Evolutionary conservation across 2,113 vertebrate genomes (phyloP), one percentile per base, ranked within the genome.

Genomic region (Sminthopsis crassicaudata): DNA sequence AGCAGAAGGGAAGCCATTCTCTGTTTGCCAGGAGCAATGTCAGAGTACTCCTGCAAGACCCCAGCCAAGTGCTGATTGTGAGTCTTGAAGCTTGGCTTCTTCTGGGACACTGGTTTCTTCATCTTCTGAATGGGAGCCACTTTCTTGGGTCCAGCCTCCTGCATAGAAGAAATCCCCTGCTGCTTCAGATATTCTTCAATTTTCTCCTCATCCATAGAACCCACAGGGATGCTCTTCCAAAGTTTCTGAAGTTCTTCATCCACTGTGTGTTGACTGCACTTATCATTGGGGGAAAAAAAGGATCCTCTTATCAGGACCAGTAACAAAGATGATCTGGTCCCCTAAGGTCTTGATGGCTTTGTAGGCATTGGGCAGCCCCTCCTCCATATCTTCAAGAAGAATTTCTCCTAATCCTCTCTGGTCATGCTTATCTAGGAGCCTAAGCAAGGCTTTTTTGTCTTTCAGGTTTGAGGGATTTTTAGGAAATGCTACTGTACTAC

Each of bases 151-250:
- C 99, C 99, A 0, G 99, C 99, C 95, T 99, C 99, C 96, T 99
- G 99, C 99, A 99, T 99, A 95, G 99, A 99, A 93, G 99, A 99
- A 98, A 99, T 99, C 94, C 99, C 99, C 98, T 99, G 99, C 95
- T 99, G 99, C 97, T 99, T 99, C 97, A 99, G 98, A 98, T 99
- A 99, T 92, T 99, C 99, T 93, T 99, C 99, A 57, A 99, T 99
- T 98, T 99, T 99, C 96, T 99, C 99, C 93, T 99, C 99, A 92
- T 99, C 99, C 97, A 99, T 99, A 46, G 99, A 99, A 98, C 99
- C 99, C 95, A 99, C 99, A 0, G 99, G 99, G 98, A 99, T 99
- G 46, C 99, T 99, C 94, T 99, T 98, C 99, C 99, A 99, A 94
- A 99, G 98, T 98, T 99, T 99, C 98, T 99, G 99, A 98, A 99